These are phyloP conservation scores for Momotus momota DNA, from an alignment of 2,797 vertebrate species.

Conservation along the genomic window DNA sequence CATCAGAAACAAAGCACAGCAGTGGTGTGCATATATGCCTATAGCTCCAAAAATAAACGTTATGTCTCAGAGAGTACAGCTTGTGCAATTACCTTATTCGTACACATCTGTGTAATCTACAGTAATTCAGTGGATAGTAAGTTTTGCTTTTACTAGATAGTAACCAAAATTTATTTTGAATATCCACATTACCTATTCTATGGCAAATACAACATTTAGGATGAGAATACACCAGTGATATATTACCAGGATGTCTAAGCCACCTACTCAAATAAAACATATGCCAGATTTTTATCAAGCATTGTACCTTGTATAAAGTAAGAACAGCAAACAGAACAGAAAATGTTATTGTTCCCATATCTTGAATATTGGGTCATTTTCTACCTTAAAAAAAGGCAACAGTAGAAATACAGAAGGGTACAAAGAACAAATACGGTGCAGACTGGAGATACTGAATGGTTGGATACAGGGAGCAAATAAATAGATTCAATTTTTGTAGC, in stretches of 20 bases:
- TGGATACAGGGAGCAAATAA: not conserved
- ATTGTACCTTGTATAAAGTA: not conserved
- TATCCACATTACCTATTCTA: not conserved
- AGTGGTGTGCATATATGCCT: not conserved
- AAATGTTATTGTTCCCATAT: fast-evolving
- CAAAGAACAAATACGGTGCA: not conserved
- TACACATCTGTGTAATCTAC: not conserved
- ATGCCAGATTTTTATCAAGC: not conserved
- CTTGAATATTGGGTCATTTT: not conserved
- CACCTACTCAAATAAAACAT: not conserved
- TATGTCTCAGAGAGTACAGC: not conserved
- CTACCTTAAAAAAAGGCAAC: not conserved
- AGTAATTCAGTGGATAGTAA: not conserved
- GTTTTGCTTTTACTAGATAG: not conserved
- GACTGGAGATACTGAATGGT: not conserved
- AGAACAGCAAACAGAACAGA: not conserved
- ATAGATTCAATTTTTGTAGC: not conserved
- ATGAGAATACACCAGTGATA: not conserved
- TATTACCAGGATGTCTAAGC: not conserved
- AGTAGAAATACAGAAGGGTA: not conserved
- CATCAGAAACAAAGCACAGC: not conserved
- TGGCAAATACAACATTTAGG: not conserved
- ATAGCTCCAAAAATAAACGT: not conserved
- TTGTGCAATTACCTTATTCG: not conserved
- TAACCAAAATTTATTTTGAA: not conserved